These are phyloP conservation scores for Alexandromys fortis DNA, from an alignment of 2,113 vertebrate genomes.

Conservation along the genomic window DNA sequence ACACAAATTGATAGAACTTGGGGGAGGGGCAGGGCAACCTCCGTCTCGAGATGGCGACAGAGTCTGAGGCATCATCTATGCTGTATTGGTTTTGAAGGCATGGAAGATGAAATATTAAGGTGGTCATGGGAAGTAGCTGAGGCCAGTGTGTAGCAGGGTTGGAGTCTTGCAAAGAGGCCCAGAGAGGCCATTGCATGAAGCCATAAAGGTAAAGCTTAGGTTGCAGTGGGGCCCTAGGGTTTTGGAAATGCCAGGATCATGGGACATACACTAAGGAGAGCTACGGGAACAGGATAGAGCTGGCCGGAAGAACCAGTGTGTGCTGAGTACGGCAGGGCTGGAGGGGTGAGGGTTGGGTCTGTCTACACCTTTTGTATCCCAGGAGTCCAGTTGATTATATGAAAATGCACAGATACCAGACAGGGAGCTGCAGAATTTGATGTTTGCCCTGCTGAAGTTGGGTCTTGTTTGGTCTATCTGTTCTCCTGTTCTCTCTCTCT, in stretches of 20 bases:
- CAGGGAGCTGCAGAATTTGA: background rate
- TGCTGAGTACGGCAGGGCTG: background rate
- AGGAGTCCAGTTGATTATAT: background rate
- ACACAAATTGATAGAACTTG: no score
- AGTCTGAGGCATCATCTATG: background rate
- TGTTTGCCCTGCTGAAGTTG: background rate
- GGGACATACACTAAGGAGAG: background rate
- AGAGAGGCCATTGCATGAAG: background rate
- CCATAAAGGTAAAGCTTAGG: background rate
- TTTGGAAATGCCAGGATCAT: background rate
- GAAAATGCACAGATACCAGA: background rate
- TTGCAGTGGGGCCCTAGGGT: background rate
- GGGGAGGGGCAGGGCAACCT: background rate
- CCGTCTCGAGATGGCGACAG: background rate
- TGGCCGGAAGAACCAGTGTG: background rate
- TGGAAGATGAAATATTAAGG: background rate
- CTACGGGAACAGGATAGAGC: background rate
- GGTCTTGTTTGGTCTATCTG: background rate
- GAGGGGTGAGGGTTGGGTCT: background rate
- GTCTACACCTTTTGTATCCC: background rate
- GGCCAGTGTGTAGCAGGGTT: background rate
- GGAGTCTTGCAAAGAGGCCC: background rate
- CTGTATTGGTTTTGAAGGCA: background rate
- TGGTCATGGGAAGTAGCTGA: background rate
- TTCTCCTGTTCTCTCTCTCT: background rate